Conservation (phyloP, 1,140 invertebrate species). For the Chironomus tepperi region DNA sequence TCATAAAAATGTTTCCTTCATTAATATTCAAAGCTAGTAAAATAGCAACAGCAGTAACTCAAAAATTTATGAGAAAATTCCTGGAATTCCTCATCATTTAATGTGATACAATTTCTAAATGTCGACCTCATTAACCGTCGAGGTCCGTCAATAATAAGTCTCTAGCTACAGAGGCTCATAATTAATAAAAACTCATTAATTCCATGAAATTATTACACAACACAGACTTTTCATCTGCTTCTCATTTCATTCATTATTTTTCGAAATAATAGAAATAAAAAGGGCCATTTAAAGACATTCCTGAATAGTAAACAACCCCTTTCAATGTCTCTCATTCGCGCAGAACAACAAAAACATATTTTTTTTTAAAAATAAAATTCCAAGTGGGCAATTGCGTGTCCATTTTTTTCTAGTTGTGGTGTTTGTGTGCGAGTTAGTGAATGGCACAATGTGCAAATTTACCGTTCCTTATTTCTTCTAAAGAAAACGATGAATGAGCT, state of each 20-base stretch:
- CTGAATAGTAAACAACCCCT: conserved; percentile 16
- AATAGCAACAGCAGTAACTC: not conserved
- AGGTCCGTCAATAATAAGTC: not conserved
- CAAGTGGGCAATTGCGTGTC: conserved; percentile 20
- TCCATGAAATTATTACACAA: conserved; percentile 22
- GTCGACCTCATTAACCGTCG: conserved; percentile 1
- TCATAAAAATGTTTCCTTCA: not conserved
- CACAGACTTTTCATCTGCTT: not conserved
- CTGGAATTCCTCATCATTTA: conserved; percentile 6
- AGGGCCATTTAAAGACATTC: conserved; percentile 11
- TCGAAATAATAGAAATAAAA: not conserved
- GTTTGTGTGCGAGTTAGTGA: not conserved
- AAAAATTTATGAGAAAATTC: conserved; percentile 19
- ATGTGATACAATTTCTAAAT: conserved; percentile 13
- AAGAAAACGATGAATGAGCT: not conserved
- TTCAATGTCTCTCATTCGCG: not conserved
- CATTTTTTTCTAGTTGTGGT: not conserved
- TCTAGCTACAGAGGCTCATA: not conserved
- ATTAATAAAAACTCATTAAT: not conserved
- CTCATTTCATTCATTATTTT: not conserved
- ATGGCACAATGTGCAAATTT: conserved; percentile 7
- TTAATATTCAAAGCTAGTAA: not conserved
- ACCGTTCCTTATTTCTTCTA: not conserved
- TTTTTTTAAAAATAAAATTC: not conserved
- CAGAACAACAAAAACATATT: not conserved